Conservation (phyloP, 1,140 invertebrate species). For the Potamilus streckersoni region DNA sequence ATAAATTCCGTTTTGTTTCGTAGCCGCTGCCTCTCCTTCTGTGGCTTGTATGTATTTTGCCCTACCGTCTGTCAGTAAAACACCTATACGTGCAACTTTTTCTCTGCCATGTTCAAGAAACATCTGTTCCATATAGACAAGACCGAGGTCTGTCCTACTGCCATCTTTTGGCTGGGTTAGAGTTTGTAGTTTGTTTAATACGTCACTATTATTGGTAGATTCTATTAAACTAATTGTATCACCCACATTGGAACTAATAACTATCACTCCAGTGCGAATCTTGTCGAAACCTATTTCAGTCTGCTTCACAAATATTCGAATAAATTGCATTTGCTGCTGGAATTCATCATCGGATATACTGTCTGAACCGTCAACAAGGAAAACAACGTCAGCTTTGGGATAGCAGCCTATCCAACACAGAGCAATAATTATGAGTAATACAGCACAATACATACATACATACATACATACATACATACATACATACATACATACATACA, state of each 20-base stretch:
- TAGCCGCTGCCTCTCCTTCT: slow-evolving; percentile 27
- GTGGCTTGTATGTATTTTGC: slow-evolving; percentile 33
- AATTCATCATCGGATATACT: slow-evolving; percentile 39
- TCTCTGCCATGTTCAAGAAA: slow-evolving; percentile 25
- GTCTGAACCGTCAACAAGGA: slow-evolving; percentile 40
- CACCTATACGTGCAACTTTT: slow-evolving; percentile 35
- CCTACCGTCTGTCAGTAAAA: slow-evolving; percentile 50
- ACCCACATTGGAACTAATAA: slow-evolving; percentile 31
- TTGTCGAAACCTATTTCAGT: slow-evolving; percentile 19
- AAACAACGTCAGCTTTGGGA: slow-evolving; percentile 32
- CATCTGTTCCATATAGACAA: slow-evolving; percentile 33
- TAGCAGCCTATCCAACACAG: slow-evolving; percentile 13
- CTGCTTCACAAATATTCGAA: slow-evolving; percentile 19
- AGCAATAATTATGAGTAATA: too few species aligned
- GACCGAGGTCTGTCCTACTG: slow-evolving; percentile 34
- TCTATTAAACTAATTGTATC: slow-evolving; percentile 22
- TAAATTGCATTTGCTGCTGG: slow-evolving; percentile 19
- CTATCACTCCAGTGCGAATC: slow-evolving; percentile 28
- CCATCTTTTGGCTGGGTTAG: slow-evolving; percentile 36
- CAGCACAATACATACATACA: too few species aligned
- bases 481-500: too few species aligned
- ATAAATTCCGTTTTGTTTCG: slow-evolving; percentile 33
- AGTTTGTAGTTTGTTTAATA: slow-evolving; percentile 6
- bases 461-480: too few species aligned
- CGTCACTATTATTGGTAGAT: slow-evolving; percentile 2